Evolutionary conservation across 2,797 vertebrate species (phyloP).

Genomic region (Agapornis canus): DNA sequence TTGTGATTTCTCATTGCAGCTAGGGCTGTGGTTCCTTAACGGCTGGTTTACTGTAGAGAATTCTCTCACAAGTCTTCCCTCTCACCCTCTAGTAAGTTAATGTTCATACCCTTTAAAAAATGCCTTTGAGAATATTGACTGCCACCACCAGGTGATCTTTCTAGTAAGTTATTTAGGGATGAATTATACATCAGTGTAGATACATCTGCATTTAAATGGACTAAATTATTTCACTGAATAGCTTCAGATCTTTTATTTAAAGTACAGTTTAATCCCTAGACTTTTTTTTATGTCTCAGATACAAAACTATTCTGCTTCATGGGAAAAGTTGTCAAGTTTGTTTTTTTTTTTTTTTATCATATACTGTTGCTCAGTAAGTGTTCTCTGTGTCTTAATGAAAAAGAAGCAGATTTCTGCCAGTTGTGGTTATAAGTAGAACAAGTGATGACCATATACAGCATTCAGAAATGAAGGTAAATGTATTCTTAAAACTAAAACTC

Average conservation of each 20-base stretch:
- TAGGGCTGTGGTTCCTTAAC: conserved; percentile 14
- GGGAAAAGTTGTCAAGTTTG: background rate
- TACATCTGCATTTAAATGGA: background rate
- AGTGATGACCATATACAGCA: background rate
- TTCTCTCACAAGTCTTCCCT: background rate
- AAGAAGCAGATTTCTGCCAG: background rate
- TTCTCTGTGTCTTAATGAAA: background rate
- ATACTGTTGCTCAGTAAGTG: background rate
- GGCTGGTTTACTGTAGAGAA: conserved; percentile 26
- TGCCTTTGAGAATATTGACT: background rate
- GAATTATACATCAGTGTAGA: background rate
- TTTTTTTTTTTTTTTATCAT: background rate
- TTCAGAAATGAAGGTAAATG: background rate
- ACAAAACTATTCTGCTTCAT: background rate
- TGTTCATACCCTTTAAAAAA: background rate
- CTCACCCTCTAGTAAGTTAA: background rate
- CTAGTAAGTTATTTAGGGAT: background rate
- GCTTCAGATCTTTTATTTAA: background rate
- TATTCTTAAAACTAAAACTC: background rate
- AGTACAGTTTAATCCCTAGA: background rate
- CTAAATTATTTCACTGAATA: background rate
- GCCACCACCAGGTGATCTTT: background rate
- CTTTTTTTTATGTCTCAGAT: background rate
- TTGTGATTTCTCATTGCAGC: conserved; percentile 26
- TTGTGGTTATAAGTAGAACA: background rate